Base-by-base conservation (phyloP, 2,888 invertebrate genomes). In the Sesamia inferens region DNA sequence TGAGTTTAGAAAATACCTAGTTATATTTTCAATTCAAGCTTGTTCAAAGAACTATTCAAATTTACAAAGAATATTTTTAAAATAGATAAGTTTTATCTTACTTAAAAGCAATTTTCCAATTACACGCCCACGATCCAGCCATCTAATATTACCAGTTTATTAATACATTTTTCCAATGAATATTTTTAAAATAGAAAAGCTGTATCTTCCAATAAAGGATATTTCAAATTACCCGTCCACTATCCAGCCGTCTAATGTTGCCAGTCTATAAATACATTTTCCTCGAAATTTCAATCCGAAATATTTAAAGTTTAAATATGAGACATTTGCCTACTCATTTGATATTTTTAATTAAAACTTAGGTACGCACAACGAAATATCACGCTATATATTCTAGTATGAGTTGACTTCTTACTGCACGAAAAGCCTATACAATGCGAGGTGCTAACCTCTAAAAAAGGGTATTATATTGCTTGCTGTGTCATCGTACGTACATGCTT, bases 21-120 rank as follows among this genome's bases (percentile, higher is more conserved):
- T 51, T 31, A 14, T 14, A n/a, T 68, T 64, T 68, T 47, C 22
- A 5, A 13, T 39, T 13, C 44, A 13, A 13, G 44, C 44, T 44
- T 44, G 4, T 44, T 44, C 44, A 44, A 44, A 44, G 44, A 13
- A 44, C 13, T 39, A 24, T 19, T 8, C 5, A 31, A 31, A 31
- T 31, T 31, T 31, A 31, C 31, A 31, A 31, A 2, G 14, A 48
- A 47, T 7, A 51, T 54, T 47, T 7, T 19, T 14, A 0, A 47
- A 59, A 73, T 22, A 61, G n/a, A 14, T 2, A 22, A 11, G 14
- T 10, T 54, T 44, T 22, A 55, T 47, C 11, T 39, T 39, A 11
- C 47, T 6, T 22, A 62, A 62, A 74, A 55, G 39, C n/a, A 24
- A 62, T 48, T 74, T n/a, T 57, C 6, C n/a, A 63, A 48, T 74